Base-by-base conservation (phyloP, 2,888 invertebrate genomes). In the Dynastes hyllus region DNA sequence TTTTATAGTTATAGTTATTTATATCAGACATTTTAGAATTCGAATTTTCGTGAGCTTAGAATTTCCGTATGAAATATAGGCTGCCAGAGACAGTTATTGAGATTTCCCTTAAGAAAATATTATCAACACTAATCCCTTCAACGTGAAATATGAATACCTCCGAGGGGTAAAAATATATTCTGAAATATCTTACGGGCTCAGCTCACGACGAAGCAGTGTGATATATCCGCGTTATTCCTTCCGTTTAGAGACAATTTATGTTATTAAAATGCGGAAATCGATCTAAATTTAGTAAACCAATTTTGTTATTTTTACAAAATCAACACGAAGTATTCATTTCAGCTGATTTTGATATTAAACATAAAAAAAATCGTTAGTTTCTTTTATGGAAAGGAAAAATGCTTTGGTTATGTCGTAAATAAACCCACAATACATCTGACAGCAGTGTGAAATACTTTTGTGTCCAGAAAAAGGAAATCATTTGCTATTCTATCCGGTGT, bases 61-160 rank as follows among this genome's bases (percentile, higher is more conserved):
- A 63, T 63, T 63, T 63, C 6, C 5, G 9, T 29, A 27, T 32
- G 27, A 63, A 32, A 63, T 63, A 63, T 63, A 29, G 13, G 32
- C 63, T 63, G 32, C 32, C 63, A 63, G 63, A 63, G 63, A 63
- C 63, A 32, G 32, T 63, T 63, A 63, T 63, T 63, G 32, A 63
- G 29, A 63, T 63, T 63, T 32, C 32, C 63, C 32, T 63, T 63
- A 63, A 63, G 63, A 29, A 63, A 63, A 63, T 63, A 16, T 63
- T 63, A 29, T 29, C 63, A 27, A 11, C 63, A 32, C 63, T 63
- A 63, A 63, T 32, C 63, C 63, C 63, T 63, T 63, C 27, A 63
- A 63, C 63, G 63, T 63, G 29, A 63, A 63, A 63, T 63, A 63
- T 63, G 63, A 63, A 63, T 63, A 32, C 63, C 29, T 32, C 63